These are phyloP conservation scores for Rhabdophis nuchalis DNA, from an alignment of 2,797 vertebrate species.

Conservation along the genomic window DNA sequence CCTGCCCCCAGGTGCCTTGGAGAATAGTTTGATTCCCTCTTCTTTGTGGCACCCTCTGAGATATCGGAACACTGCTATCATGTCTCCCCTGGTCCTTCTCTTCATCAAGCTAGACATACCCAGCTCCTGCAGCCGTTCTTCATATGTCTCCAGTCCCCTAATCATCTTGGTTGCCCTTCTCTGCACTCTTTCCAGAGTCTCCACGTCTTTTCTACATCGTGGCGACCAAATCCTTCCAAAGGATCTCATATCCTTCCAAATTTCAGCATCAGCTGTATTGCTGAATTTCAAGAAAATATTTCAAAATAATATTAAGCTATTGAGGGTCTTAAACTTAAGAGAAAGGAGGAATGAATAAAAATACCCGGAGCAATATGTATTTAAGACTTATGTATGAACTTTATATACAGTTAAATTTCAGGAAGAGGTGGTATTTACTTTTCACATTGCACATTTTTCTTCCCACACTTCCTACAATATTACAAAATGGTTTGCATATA, in stretches of 20 bases:
- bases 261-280: background rate
- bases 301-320: background rate
- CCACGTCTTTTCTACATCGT: no score
- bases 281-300: background rate
- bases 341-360: background rate
- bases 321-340: background rate
- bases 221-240: no score
- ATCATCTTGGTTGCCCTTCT: no score
- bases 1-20: no score
- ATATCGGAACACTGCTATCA: no score
- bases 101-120: no score
- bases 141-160: no score
- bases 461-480: background rate
- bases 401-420: background rate
- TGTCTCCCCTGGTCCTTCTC: no score
- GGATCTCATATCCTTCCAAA: background rate
- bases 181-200: no score
- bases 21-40: no score
- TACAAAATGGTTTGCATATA: background rate
- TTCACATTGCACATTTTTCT: background rate
- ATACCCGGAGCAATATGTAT: background rate
- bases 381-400: background rate
- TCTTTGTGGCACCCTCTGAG: no score
- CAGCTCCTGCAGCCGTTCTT: no score
- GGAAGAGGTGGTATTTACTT: background rate